Base-by-base conservation (phyloP, 2,113 vertebrate species). In the Phainopepla nitens region DNA sequence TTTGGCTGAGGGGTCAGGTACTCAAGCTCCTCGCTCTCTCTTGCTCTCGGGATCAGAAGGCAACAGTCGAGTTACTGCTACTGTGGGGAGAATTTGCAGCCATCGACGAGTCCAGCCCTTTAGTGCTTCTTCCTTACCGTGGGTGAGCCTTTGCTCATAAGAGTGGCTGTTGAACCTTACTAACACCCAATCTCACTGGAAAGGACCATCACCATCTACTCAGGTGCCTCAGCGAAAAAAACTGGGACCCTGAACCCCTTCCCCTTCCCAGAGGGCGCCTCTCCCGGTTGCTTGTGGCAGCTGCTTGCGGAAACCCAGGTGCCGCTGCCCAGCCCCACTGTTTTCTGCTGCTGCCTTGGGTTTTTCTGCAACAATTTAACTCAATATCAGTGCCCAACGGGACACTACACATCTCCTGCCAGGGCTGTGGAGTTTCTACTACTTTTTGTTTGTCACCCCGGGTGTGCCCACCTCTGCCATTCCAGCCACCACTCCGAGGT, bases 251-350 rank as follows among this genome's bases (percentile, higher is more conserved):
- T 0, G 0, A 50, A 14, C 7, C 21, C 12, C 16, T 29, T 35
- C 20, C 21, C 21, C 10, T 57, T 51, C 6, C 8, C n/a, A 35
- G 13, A 16, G 29, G 22, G 15, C 1, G 1, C 0, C 0, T 69
- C 23, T 28, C 9, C 29, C 0, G 0, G 5, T 17, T 49, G 78
- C 7, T 33, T 47, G 27, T 0, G 0, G 22, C 18, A 47, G 54
- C 13, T 15, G 27, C 17, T 50, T 42, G 13, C 16, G 41, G 45
- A n/a, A 41, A 27, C 35, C 6, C 23, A 41, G 5, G 4, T 36
- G 33, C 25, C 0, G 1, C n/a, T 33, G 22, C 10, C 41, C 27
- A 36, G 51, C 7, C 7, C 18, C 3, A 7, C 23, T 41, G 53
- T 57, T 36, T 47, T 33, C 42, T 68, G 27, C 21, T 0, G 0